phyloP scores from a whole-genome alignment of 2,113 vertebrate species.

The Heptranchias perlo region DNA sequence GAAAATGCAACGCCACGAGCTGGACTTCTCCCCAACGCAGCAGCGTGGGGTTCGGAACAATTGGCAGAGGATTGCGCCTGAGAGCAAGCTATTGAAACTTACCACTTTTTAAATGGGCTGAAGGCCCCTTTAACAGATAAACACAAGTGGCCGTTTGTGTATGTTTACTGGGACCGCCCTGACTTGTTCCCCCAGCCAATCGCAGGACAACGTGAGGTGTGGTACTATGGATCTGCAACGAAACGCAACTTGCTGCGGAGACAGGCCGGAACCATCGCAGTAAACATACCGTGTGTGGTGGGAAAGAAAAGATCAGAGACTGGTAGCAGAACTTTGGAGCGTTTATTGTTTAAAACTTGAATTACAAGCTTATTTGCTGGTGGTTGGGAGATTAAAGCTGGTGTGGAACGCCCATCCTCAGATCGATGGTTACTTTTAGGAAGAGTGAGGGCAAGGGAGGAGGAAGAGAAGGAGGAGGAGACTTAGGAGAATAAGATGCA shows the following conservation, averaged over 20 bases:
- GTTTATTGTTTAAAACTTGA: conserved; percentile 14
- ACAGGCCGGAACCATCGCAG: conserved; percentile 15
- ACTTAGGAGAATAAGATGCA: not conserved
- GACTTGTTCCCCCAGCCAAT: conserved; percentile 9
- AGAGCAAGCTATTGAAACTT: conserved; percentile 35
- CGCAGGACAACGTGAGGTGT: not conserved
- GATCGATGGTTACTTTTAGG: not conserved
- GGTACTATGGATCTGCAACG: not conserved
- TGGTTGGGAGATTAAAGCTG: not conserved
- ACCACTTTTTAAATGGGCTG: conserved; percentile 35
- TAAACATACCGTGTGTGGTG: not conserved
- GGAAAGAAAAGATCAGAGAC: conserved; percentile 25
- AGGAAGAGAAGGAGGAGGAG: not conserved
- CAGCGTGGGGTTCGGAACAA: not conserved
- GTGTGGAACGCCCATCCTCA: not conserved
- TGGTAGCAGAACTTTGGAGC: not conserved
- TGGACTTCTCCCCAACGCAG: conserved; percentile 34
- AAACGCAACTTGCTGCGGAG: conserved; percentile 23
- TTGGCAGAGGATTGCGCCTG: conserved; percentile 32
- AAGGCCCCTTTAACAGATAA: conserved; percentile 37
- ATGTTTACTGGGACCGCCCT: conserved; percentile 3
- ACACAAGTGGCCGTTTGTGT: not conserved
- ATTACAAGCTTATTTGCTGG: not conserved
- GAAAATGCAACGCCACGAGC: conserved; percentile 30
- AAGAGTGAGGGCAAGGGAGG: not conserved